Percentiles rank a stretch among this genome's conserved stretches.
phyloP scores from a whole-genome alignment of 1,140 invertebrate genomes.

The Artemia franciscana region DNA sequence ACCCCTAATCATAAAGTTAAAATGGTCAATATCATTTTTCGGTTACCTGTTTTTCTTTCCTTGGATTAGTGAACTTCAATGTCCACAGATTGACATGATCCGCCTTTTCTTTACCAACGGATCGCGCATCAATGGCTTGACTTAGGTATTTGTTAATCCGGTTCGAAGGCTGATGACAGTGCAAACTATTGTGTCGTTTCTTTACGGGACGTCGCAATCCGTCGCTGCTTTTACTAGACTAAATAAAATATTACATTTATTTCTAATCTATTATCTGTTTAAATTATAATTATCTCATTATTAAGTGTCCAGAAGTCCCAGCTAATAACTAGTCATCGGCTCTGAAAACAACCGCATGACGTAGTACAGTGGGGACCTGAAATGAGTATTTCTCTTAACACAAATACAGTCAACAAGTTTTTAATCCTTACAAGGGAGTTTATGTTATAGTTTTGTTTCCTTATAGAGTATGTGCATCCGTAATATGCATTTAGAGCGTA shows the following conservation, averaged over 20 bases:
- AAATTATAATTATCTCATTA: constrained; percentile 1
- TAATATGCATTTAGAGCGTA: too few species aligned
- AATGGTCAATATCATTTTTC: too few species aligned
- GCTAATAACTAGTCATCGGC: too few species aligned
- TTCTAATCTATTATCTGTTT: not conserved
- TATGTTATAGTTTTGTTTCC: too few species aligned
- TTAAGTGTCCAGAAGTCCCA: too few species aligned
- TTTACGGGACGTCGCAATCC: constrained; percentile 67
- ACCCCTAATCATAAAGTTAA: too few species aligned
- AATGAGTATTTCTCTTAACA: too few species aligned
- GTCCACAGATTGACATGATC: constrained; percentile 62
- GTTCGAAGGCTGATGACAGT: constrained; percentile 51
- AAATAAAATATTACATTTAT: constrained; percentile 14
- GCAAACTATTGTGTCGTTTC: constrained; percentile 59
- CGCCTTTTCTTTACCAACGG: constrained; percentile 64
- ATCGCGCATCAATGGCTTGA: constrained; percentile 69
- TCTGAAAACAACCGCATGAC: too few species aligned
- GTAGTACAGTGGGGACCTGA: too few species aligned
- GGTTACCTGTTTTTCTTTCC: constrained; percentile 46
- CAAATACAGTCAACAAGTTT: too few species aligned
- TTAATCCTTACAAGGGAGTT: too few species aligned
- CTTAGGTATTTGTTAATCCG: constrained; percentile 72
- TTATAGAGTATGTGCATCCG: too few species aligned
- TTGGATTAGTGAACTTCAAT: constrained; percentile 54
- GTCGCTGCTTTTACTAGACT: constrained; percentile 55